Evolutionary conservation across 2,113 vertebrate species (phyloP).

Genomic region (Psophia crepitans): DNA sequence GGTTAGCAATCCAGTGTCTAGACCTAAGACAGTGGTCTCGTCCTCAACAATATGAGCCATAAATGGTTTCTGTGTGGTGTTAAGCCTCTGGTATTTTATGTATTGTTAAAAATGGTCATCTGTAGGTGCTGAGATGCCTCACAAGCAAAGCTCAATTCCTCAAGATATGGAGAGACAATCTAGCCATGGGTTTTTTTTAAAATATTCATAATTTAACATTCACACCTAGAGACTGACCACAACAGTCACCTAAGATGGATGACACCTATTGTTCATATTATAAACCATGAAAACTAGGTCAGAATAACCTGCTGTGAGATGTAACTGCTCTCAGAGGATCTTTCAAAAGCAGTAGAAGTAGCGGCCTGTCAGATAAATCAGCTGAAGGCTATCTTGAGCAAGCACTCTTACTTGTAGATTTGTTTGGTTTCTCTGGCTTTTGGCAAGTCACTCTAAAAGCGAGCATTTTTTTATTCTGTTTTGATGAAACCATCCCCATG

Average conservation of each 20-base stretch:
- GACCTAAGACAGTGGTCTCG: neutral
- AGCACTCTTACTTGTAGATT: neutral
- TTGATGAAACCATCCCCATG: neutral
- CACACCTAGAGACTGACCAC: neutral
- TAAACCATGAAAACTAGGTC: neutral
- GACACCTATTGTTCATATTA: neutral
- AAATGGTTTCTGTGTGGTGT: neutral
- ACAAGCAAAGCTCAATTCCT: neutral
- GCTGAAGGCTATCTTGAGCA: neutral
- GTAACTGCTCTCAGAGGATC: neutral
- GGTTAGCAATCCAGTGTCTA: neutral
- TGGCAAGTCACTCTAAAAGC: neutral
- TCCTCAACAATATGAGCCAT: neutral
- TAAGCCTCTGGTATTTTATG: neutral
- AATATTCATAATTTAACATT: neutral
- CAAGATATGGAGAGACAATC: neutral
- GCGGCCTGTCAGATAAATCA: neutral
- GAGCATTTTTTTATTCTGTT: neutral
- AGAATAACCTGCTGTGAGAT: neutral
- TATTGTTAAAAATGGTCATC: neutral
- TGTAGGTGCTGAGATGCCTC: neutral
- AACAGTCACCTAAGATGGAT: neutral
- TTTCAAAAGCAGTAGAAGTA: neutral
- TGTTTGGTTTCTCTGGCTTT: neutral
- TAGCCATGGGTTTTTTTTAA: neutral